Evolutionary conservation across 2,888 invertebrate genomes (phyloP), one percentile per base, ranked within the genome.

Genomic region (Drosophila tanythrix): DNA sequence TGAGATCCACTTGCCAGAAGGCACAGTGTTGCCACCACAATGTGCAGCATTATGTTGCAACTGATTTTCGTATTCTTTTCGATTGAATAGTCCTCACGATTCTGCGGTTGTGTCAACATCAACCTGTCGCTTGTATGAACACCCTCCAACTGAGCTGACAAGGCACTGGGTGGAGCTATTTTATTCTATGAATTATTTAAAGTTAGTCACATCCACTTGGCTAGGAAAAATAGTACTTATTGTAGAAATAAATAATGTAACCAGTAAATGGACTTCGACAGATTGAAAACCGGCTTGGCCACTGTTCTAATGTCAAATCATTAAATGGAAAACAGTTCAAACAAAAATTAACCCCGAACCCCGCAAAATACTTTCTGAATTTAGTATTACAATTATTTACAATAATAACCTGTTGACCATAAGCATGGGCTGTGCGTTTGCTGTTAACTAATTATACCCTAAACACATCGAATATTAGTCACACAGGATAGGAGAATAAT

Each of bases 241-340:
- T 21, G 21, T 21, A 63, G 79, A 76, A 76, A 76, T 79, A 70
- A 70, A 63, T 31, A 55, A 35, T 66, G 61, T 51, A 69, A 36
- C 40, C 64, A 58, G 51, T 68, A 35, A 66, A 57, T 77, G 56
- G 66, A 76, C 81, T 73, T 74, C 69, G 70, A 79, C 79, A 83
- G 77, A 82, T 62, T 64, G 65, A 74, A 80, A 86, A 89, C 89
- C 87, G 79, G 89, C 79, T 82, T 52, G 38, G 58, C 59, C 55
- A 52, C 70, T 70, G 73, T 69, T 70, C 73, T 87, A 87, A 74
- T 88, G 59, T 64, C 63, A 62, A 79, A 70, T 79, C 68, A 83
- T 81, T 83, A 73, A 72, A 56, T 86, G 43, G 58, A 72, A 75
- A 73, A 75, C 55, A 59, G 50, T 43, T 48, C 55, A 46, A 38